Evolutionary conservation across 2,888 invertebrate genomes (phyloP), one percentile per base, ranked within the genome.

Genomic region (Drosophila nigricruria): DNA sequence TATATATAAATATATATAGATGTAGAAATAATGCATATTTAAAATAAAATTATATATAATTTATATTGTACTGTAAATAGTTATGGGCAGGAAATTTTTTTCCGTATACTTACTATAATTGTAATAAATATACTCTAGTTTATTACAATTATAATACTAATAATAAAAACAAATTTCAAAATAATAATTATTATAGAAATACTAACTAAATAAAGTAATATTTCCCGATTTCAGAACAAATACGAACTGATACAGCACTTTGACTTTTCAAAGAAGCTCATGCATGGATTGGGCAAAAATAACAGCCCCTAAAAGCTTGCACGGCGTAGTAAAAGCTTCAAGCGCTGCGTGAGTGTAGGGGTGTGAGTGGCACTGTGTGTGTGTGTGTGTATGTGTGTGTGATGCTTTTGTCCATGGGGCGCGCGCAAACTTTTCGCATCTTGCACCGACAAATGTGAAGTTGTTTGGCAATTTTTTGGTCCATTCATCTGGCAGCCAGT

Each of bases 401-500:
- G 52, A 61, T 63, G 63, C 52, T 78, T 53, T 63, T 73, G 85
- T 84, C 70, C 82, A 70, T 61, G 70, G 66, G 66, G 68, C 59
- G 58, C 74, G 73, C 75, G 74, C 57, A 53, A 88, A 84, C 72
- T 72, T 88, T 86, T 73, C 66, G 54, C 73, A 73, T 83, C 83
- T 79, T 83, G 67, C 70, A 75, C 70, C 64, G 81, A 83, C 78
- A 83, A 83, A 78, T 83, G 75, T 68, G 67, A 74, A 78, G 75
- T 72, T 88, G 73, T 84, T 84, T 88, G 79, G 78, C 73, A 88
- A 84, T 81, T 74, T 79, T 56, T 72, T 69, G 89, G 79, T 89
- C 81, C 86, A 86, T 86, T 86, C 89, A 86, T 89, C 78, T 83
- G 70, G 61, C 56, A 40, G 70, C 69, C 49, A 58, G 68, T 53